phyloP scores from a whole-genome alignment of 1,140 invertebrate species.

The Coboldia fuscipes region DNA sequence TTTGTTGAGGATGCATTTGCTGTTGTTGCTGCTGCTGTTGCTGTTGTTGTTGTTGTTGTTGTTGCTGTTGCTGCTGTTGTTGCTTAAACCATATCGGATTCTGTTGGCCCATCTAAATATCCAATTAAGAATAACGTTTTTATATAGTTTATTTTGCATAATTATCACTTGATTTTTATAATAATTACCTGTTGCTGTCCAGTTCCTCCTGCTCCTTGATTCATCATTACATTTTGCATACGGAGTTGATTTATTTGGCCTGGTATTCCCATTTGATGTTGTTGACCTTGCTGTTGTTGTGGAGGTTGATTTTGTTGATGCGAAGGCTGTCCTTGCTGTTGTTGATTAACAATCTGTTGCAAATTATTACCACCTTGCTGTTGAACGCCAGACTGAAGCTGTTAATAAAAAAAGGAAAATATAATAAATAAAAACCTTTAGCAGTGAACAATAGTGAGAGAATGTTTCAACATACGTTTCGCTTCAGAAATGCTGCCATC shows the following conservation, averaged over 20 bases:
- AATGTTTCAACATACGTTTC: constrained; percentile 39
- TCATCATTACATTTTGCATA: constrained; percentile 11
- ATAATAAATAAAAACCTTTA: too few species aligned
- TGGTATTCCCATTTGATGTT: constrained; percentile 17
- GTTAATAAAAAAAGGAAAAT: too few species aligned
- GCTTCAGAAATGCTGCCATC: constrained; percentile 93
- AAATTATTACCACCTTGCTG: constrained; percentile 16
- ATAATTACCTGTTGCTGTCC: constrained; percentile 22
- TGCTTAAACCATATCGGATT: constrained; percentile 15
- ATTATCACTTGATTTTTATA: too few species aligned
- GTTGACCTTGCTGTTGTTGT: constrained; percentile 16
- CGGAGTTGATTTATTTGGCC: constrained; percentile 9
- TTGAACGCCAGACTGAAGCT: constrained; percentile 7
- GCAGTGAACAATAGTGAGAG: too few species aligned
- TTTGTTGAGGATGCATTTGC: constrained; percentile 18
- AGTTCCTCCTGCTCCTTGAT: constrained; percentile 24
- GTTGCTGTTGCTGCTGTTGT: constrained; percentile 21
- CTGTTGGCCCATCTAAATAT: constrained; percentile 21
- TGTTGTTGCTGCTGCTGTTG: constrained; percentile 28
- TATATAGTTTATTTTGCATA: too few species aligned
- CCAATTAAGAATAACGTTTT: too few species aligned
- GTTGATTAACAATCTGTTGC: constrained; percentile 26
- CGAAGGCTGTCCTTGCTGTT: constrained; percentile 28
- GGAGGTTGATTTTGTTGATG: constrained; percentile 14
- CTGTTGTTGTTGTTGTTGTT: constrained; percentile 24